These are phyloP conservation scores for Dolichallabes microphthalmus DNA, from an alignment of 2,113 vertebrate species.

Conservation along the genomic window DNA sequence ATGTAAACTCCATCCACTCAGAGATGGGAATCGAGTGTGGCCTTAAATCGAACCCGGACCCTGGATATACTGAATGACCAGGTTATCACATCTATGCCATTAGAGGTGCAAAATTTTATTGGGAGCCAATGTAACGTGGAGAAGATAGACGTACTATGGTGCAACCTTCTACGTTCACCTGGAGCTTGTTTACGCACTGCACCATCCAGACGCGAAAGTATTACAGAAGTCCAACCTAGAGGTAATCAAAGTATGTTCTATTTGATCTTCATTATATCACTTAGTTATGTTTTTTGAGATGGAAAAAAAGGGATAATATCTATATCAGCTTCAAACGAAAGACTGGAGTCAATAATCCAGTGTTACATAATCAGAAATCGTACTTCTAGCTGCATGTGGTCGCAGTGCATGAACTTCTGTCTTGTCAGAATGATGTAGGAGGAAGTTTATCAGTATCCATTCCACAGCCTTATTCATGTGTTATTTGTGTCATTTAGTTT, in stretches of 20 bases:
- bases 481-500: not conserved
- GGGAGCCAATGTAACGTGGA: not conserved
- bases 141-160: not conserved
- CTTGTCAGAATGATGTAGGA: slow-evolving; percentile 1
- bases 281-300: not conserved
- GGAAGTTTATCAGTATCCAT: not conserved
- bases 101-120: not conserved
- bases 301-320: not conserved
- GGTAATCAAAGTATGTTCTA: not conserved
- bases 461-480: not conserved
- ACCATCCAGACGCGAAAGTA: not conserved
- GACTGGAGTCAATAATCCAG: not conserved
- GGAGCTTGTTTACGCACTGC: not conserved
- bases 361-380: slow-evolving; percentile 3
- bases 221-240: not conserved
- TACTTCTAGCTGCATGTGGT: not conserved
- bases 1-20: no score
- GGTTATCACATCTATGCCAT: no score
- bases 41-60: no score
- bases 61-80: no score
- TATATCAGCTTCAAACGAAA: not conserved
- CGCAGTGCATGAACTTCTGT: not conserved
- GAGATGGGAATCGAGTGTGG: no score
- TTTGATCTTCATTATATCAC: not conserved
- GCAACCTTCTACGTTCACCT: not conserved